Evolutionary conservation across 2,797 vertebrate genomes (phyloP).

Genomic region (Delichon dasypus): DNA sequence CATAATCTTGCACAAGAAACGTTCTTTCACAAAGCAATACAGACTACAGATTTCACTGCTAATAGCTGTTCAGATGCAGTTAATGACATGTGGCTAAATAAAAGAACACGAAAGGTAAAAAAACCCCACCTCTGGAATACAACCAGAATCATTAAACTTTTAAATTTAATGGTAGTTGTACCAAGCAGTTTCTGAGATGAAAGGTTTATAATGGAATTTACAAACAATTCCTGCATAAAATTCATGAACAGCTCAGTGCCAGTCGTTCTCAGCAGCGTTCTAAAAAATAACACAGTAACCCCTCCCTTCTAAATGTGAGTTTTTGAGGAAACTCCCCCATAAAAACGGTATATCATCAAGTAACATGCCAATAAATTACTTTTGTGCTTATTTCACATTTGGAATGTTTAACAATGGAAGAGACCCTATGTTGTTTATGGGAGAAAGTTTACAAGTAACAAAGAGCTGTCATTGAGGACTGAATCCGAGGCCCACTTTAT

Average conservation of each 20-base stretch:
- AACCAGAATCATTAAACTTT: neutral
- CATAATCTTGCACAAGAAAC: neutral
- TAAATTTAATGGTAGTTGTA: neutral
- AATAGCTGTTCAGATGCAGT: neutral
- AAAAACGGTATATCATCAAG: neutral
- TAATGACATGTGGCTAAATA: neutral
- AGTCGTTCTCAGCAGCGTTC: neutral
- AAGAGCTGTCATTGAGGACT: neutral
- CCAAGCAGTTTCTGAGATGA: neutral
- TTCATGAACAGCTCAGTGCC: neutral
- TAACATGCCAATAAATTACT: neutral
- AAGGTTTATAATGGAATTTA: neutral
- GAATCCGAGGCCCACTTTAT: neutral
- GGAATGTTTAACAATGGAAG: neutral
- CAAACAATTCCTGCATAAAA: neutral
- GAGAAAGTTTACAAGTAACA: neutral
- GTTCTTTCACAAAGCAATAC: neutral
- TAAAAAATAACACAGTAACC: neutral
- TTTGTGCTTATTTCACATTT: neutral
- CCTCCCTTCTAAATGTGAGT: neutral
- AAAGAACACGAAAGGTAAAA: neutral
- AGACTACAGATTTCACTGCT: neutral
- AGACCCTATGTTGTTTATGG: neutral
- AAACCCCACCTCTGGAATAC: neutral
- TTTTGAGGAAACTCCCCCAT: neutral